Base-by-base conservation (phyloP, 2,797 vertebrate species). In the Brachymystax lenok region DNA sequence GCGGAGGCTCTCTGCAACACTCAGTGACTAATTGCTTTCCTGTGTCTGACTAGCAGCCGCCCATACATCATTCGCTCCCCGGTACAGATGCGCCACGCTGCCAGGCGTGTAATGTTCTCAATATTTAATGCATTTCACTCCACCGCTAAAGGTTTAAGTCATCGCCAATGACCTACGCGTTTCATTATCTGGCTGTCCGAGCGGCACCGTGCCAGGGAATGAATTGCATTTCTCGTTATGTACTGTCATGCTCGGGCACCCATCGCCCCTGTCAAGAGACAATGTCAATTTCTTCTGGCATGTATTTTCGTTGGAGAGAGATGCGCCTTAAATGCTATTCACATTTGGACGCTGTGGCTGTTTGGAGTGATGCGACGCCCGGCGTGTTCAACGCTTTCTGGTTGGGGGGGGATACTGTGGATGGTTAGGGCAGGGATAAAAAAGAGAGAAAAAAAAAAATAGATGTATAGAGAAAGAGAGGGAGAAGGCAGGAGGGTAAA, bases 101-200 rank as follows among this genome's bases (percentile, higher is more conserved):
- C 94, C 94, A 95, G 95, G 94, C 94, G 92, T 95, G 95, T 96
- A 97, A 97, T 95, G 95, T 94, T 95, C 95, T 94, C 94, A 86
- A 95, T 95, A 95, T 97, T 97, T 98, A 97, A 98, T 97, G 96
- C 95, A 95, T 97, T 97, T 96, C 95, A 93, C 94, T 94, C 93
- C 94, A 93, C 93, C 87, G 95, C 95, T 94, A 95, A 96, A 95
- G 96, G 96, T 96, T 97, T 96, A 97, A 97, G 95, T 96, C 96
- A 94, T 97, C 96, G 94, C 95, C 96, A 95, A 94, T 97, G 97
- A 98, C 98, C 97, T 97, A 96, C 95, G 96, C 95, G 96, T 97
- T 98, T 98, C 97, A 98, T 98, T 98, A 98, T 97, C 96, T 95
- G 95, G 92, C 95, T 96, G 97, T 97, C 96, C 96, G 95, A 96